Evolutionary conservation across 2,113 vertebrate species (phyloP), one percentile per base, ranked within the genome.

Genomic region (Eleginops maclovinus): DNA sequence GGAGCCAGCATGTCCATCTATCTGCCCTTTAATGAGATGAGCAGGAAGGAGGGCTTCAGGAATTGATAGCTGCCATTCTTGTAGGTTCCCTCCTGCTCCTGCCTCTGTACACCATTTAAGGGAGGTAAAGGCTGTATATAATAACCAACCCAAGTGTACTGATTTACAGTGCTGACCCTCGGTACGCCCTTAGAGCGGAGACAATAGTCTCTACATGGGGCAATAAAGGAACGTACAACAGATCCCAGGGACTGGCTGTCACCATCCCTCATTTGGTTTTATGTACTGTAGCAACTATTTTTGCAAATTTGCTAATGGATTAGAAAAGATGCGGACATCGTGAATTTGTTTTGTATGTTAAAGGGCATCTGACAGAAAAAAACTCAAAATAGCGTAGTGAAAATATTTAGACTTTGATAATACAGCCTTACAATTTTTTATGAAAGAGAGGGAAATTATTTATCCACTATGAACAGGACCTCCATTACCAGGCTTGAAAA

Each of bases 51-150:
- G 67, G 69, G 68, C 40, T 73, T 62, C 56, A 44, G 65, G 54
- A 53, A 89, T 82, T 89, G 91, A 94, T 91, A 72, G 79, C 79
- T 83, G 77, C 79, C 86, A 87, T 82, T 84, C 72, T 85, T 84
- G 84, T 87, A 58, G 70, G 85, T 91, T 80, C 68, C 87, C 89
- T 92, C 87, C 88, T 73, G 76, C 64, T 83, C 83, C 87, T 81
- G 86, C 90, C 90, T 88, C 72, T 84, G 81, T 86, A 92, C 83
- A 89, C 59, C 77, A 87, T 90, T 94, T 93, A 94, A 67, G 63
- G 91, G 85, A 88, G 83, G 78, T 72, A 61, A 89, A 72, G 86
- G 72, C 56, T 28, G 7, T 89, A 79, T 81, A 88, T 90, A 93
- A 88, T 89, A 79, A 87, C 81, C 46, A 24, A 36, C 50, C 61